Conservation (phyloP, 2,888 invertebrate genomes). For the Alcis repandata region DNA sequence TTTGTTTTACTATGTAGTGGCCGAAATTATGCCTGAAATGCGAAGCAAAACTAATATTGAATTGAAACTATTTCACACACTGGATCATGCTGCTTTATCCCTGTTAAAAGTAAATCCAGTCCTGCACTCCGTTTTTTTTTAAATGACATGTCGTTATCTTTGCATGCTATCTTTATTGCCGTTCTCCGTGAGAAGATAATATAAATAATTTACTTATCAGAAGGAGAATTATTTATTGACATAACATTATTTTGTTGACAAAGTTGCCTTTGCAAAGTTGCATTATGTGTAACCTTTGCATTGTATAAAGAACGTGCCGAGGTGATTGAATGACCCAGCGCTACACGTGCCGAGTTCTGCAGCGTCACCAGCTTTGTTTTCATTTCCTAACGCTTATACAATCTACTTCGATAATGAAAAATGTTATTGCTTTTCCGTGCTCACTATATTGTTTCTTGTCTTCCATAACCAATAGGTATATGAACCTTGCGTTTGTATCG, state of each 20-base stretch:
- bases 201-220: too few species aligned
- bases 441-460: slow-evolving; percentile 69
- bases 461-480: slow-evolving; percentile 66
- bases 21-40: too few species aligned
- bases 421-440: slow-evolving; percentile 75
- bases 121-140: too few species aligned
- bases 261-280: slow-evolving; percentile 10
- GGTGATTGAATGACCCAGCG: slow-evolving; percentile 53
- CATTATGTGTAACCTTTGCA: slow-evolving; percentile 1
- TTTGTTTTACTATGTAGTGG: too few species aligned
- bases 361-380: slow-evolving; percentile 62
- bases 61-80: too few species aligned
- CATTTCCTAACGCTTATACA: slow-evolving; percentile 62
- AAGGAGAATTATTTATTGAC: too few species aligned
- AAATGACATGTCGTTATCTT: too few species aligned
- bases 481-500: slow-evolving; percentile 36
- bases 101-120: too few species aligned
- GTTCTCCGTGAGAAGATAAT: too few species aligned
- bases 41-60: too few species aligned
- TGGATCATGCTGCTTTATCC: too few species aligned
- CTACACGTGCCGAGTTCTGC: slow-evolving; percentile 65
- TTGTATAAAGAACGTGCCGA: slow-evolving; percentile 44
- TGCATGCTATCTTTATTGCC: too few species aligned
- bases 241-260: not conserved
- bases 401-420: slow-evolving; percentile 69